Conservation (phyloP, 2,113 vertebrate genomes). For the Hemicordylus capensis region DNA sequence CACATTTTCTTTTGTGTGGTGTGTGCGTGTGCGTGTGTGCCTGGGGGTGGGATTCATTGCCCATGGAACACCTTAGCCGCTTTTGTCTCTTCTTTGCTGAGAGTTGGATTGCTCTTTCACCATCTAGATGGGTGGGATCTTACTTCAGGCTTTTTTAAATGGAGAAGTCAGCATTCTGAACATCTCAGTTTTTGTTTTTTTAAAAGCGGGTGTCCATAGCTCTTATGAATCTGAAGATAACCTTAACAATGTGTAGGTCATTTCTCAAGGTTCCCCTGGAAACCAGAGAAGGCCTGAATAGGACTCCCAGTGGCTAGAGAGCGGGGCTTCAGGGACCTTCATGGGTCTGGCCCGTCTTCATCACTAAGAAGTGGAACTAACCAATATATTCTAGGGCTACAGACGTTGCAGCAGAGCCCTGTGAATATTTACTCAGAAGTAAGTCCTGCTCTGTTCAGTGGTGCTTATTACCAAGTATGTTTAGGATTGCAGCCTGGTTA, state of each 20-base stretch:
- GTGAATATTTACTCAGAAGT: too few species aligned
- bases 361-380: background rate
- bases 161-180: background rate
- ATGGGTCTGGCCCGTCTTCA: background rate
- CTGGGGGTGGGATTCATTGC: background rate
- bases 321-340: background rate
- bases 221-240: background rate
- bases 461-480: too few species aligned
- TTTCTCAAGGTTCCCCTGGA: background rate
- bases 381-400: too few species aligned
- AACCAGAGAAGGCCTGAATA: background rate
- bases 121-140: background rate
- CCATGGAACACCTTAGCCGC: background rate
- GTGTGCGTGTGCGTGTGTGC: too few species aligned
- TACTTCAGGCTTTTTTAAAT: background rate
- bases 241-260: background rate
- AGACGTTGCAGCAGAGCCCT: too few species aligned
- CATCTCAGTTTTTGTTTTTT: background rate
- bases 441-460: too few species aligned
- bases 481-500: too few species aligned
- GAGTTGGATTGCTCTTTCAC: too few species aligned
- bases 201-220: background rate
- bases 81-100: background rate
- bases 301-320: background rate
- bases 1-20: conserved; percentile 36